Evolutionary conservation across 2,113 vertebrate genomes (phyloP).

Genomic region (rabbit (Oryctolagus cuniculus)): DNA sequence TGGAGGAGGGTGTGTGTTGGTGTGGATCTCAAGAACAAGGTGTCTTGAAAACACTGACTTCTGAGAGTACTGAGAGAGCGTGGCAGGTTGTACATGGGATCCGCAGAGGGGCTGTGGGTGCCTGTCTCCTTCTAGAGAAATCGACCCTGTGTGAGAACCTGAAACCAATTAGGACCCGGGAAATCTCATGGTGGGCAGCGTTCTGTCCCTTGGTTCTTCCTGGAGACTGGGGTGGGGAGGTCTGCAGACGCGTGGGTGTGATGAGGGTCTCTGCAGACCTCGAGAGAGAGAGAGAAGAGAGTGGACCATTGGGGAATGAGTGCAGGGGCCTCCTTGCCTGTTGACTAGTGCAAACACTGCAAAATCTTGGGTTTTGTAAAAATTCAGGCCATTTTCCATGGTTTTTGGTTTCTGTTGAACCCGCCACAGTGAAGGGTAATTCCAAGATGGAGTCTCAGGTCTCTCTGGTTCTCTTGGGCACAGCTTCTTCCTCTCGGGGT

Average conservation of each 20-base stretch:
- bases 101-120: background rate
- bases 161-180: background rate
- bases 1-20: background rate
- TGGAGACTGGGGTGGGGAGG: background rate
- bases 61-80: background rate
- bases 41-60: slow-evolving; percentile 3
- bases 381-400: background rate
- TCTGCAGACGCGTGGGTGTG: background rate
- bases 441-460: background rate
- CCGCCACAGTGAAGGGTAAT: background rate
- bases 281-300: background rate
- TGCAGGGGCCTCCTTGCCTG: background rate
- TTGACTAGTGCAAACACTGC: background rate
- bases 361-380: background rate
- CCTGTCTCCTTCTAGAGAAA: background rate
- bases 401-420: background rate
- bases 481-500: background rate
- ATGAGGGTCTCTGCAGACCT: background rate
- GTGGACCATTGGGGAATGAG: background rate
- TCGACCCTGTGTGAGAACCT: background rate
- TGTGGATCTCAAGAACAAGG: background rate
- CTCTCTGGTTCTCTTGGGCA: slow-evolving; percentile 21
- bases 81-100: background rate
- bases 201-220: background rate
- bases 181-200: background rate